Evolutionary conservation across 2,888 invertebrate species (phyloP), one percentile per base, ranked within the genome.

Genomic region (Baccha elongata): DNA sequence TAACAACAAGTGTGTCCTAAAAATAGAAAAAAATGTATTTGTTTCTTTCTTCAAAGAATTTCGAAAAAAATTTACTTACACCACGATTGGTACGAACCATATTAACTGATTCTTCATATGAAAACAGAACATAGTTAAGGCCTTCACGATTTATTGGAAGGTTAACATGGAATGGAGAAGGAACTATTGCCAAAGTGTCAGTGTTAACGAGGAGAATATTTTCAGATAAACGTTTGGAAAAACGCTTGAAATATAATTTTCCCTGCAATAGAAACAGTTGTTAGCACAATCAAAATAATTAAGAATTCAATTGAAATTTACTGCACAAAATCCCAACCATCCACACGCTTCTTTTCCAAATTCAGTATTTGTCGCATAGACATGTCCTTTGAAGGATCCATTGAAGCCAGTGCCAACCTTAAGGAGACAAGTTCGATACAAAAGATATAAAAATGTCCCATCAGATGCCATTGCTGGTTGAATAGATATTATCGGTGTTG

Each of bases 341-440:
- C 96, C 96, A 85, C 92, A 93, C 53, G 93, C 93, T 88, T 97
- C 96, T 85, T 94, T 94, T 6, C 94, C 94, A 89, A 98, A 96
- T 89, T 97, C 95, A 23, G 95, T 93, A 89, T 97, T 97, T 88
- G 95, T 94, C 85, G 94, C 92, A 89, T 98, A 97, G 19, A 98
- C 93, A 88, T 97, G 96, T 13, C 98, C 98, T 90, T 95, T 95
- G 85, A 97, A 93, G 6, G 99, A 98, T 85, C 97, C 97, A 58
- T 96, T 96, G 89, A 97, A 97, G 6, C 99, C 99, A 60, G 98
- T 96, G 15, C 99, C 99, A 83, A 99, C 94, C 92, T 99, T 99
- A 84, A 97, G 92, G 50, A 99, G 92, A 1, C 97, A 97, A 86
- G 94, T 94, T 8, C 95, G 94, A 29, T 96, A 94, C 87, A 96